Percentiles rank a stretch among this genome's conserved stretches.
Conservation (phyloP, 2,797 vertebrate species). For the Hippopotamyrus pictus region DNA sequence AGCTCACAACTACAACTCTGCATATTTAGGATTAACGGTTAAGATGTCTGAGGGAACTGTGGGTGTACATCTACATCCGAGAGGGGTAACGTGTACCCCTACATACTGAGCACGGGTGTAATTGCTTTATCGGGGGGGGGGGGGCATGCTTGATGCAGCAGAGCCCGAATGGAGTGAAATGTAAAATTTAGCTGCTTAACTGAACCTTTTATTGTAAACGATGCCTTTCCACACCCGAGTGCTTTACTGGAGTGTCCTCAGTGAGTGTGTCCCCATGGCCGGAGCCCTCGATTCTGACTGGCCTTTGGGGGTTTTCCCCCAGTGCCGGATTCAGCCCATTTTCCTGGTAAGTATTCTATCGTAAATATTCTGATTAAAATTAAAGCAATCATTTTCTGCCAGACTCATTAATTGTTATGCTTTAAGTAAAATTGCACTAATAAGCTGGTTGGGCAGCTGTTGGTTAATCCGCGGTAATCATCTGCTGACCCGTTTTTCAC, state of each 20-base stretch:
- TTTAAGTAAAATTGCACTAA: conserved; percentile 3
- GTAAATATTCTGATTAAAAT: conserved; percentile 2
- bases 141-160: not conserved
- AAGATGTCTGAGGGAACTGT: not conserved
- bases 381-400: not conserved
- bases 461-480: conserved; percentile 1
- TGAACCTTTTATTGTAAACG: not conserved
- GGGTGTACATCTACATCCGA: not conserved
- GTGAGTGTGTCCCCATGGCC: not conserved
- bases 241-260: not conserved
- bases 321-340: not conserved
- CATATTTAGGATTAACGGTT: not conserved
- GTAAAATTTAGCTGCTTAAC: not conserved
- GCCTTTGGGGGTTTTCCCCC: not conserved
- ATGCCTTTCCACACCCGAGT: not conserved
- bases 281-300: not conserved
- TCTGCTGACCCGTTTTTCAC: not conserved
- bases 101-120: not conserved
- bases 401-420: not conserved
- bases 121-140: not conserved
- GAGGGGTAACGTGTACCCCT: not conserved
- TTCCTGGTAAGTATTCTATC: not conserved
- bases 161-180: not conserved
- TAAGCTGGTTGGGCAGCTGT: not conserved
- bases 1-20: not conserved